Percentiles rank a stretch among this genome's conserved stretches.
phyloP scores from a whole-genome alignment of 2,888 invertebrate genomes.

The Deilephila elpenor region DNA sequence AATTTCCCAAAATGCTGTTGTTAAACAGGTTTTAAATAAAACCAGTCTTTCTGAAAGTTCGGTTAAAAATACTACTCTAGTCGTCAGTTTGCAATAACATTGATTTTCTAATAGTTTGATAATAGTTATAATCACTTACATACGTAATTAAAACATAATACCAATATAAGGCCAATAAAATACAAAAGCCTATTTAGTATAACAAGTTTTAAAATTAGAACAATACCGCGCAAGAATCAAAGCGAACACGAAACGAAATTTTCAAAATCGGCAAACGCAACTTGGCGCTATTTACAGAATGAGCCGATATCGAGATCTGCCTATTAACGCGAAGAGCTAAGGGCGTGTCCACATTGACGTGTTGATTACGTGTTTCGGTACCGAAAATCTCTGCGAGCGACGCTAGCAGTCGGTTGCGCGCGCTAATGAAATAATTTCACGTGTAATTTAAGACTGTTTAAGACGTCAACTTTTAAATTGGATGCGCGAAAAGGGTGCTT shows the following conservation, averaged over 20 bases:
- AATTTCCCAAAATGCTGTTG: no score
- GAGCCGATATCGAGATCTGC: constrained; percentile 73
- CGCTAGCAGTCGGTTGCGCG: constrained; percentile 50
- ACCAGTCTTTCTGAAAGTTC: no score
- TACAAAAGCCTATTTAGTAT: no score
- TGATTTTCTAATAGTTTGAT: no score
- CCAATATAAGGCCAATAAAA: no score
- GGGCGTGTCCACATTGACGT: constrained; percentile 76
- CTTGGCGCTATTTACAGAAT: constrained; percentile 63
- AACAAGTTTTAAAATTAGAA: no score
- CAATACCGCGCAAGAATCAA: background rate
- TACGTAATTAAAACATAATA: no score
- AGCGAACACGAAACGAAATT: background rate
- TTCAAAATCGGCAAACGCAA: constrained; percentile 36
- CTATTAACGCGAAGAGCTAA: constrained; percentile 75
- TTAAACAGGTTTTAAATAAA: no score
- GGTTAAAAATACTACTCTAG: no score
- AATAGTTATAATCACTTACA: no score
- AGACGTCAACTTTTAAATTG: constrained; percentile 85
- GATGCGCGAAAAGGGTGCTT: constrained; percentile 80
- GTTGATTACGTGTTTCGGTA: constrained; percentile 77
- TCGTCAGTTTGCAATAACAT: no score
- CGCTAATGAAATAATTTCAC: constrained; percentile 82
- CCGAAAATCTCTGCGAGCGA: constrained; percentile 56
- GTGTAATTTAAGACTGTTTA: constrained; percentile 83